phyloP scores from a whole-genome alignment of 1,140 invertebrate genomes.

The Monomorium pharaonis region DNA sequence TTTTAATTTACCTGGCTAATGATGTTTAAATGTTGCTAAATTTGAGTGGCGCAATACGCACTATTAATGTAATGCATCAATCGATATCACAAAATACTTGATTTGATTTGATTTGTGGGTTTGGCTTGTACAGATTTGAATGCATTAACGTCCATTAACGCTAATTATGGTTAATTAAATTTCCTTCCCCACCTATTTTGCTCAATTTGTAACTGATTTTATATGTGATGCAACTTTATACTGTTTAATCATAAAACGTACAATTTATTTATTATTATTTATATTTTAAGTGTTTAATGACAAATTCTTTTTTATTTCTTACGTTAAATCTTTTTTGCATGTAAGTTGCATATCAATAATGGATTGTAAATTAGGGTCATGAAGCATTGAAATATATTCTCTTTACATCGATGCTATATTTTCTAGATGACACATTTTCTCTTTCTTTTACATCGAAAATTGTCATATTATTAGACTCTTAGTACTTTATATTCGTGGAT shows the following conservation, averaged over 20 bases:
- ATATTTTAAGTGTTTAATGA: background rate
- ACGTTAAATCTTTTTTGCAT: background rate
- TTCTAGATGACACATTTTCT: background rate
- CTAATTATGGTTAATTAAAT: conserved; percentile 46
- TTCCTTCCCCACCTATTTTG: background rate
- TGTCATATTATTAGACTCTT: background rate
- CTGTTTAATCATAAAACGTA: background rate
- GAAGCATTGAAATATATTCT: background rate
- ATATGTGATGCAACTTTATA: background rate
- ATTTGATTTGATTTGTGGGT: conserved; percentile 43
- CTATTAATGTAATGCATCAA: conserved; percentile 24
- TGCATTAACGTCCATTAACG: conserved; percentile 40
- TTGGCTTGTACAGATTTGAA: conserved; percentile 31
- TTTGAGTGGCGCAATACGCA: background rate
- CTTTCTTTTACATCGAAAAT: background rate
- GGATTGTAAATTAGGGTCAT: background rate
- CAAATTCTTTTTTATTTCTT: background rate
- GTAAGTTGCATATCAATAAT: background rate
- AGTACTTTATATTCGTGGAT: background rate
- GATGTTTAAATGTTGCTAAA: background rate
- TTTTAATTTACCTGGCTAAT: background rate
- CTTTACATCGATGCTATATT: background rate
- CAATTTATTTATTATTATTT: background rate
- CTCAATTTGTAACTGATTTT: conserved; percentile 1
- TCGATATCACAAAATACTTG: conserved; percentile 35